phyloP scores from a whole-genome alignment of 2,797 vertebrate species.

The Phylloscopus collybita region DNA sequence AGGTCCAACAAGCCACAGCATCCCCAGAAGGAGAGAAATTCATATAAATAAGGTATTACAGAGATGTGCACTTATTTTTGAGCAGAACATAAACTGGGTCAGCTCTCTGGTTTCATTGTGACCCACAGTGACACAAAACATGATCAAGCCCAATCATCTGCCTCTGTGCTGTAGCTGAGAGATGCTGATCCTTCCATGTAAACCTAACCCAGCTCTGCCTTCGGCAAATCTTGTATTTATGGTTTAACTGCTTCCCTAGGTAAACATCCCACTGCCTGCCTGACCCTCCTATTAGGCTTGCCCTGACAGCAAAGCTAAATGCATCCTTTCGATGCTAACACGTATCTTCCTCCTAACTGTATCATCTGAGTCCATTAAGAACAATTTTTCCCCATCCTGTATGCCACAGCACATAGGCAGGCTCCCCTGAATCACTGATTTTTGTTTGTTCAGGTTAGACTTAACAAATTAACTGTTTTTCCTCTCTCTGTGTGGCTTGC shows the following conservation, averaged over 20 bases:
- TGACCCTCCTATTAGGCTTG: constrained; percentile 38
- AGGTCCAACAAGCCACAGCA: neutral
- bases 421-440: constrained; percentile 6
- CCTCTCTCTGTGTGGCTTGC: neutral
- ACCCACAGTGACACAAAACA: neutral
- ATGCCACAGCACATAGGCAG: neutral
- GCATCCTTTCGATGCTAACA: neutral
- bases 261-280: constrained; percentile 25
- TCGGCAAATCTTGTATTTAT: neutral
- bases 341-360: constrained; percentile 10
- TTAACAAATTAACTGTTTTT: constrained; percentile 13
- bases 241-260: constrained; percentile 4
- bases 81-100: constrained; percentile 1
- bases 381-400: neutral
- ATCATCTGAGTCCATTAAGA: constrained; percentile 16
- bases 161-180: neutral
- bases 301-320: constrained; percentile 28
- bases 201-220: neutral
- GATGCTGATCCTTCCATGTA: neutral
- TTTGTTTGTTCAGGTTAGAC: constrained; percentile 31
- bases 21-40: neutral
- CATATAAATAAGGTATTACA: neutral
- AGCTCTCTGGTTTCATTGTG: neutral
- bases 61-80: neutral
- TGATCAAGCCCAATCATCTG: neutral